phyloP scores from a whole-genome alignment of 2,888 invertebrate genomes.

The Drosophila monieri region DNA sequence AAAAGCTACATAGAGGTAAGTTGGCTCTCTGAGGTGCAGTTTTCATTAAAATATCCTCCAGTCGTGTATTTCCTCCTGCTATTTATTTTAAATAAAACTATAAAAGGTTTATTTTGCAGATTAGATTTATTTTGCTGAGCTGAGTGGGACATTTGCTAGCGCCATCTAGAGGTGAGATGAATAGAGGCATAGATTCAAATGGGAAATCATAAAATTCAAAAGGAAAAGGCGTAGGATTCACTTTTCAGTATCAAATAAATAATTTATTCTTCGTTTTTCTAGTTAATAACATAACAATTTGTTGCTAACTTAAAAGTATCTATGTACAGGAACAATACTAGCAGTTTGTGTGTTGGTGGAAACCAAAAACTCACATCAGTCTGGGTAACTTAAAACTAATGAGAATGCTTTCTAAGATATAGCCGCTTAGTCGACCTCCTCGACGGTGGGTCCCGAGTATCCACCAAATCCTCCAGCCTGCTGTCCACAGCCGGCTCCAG shows the following conservation, averaged over 20 bases:
- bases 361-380: slow-evolving; percentile 28
- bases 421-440: slow-evolving; percentile 78
- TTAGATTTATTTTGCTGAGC: too few species aligned
- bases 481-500: slow-evolving; percentile 83
- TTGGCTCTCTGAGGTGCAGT: too few species aligned
- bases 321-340: not conserved
- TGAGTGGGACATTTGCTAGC: too few species aligned
- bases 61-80: too few species aligned
- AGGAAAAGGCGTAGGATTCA: too few species aligned
- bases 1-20: too few species aligned
- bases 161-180: too few species aligned
- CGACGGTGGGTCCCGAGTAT: slow-evolving; percentile 82
- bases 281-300: slow-evolving; percentile 4
- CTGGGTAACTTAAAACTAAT: slow-evolving; percentile 5
- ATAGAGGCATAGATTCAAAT: too few species aligned
- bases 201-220: too few species aligned
- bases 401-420: slow-evolving; percentile 1
- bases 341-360: not conserved
- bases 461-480: slow-evolving; percentile 87
- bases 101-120: too few species aligned
- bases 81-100: too few species aligned
- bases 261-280: slow-evolving; percentile 21
- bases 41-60: too few species aligned
- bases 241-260: not conserved
- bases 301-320: slow-evolving; percentile 20